phyloP scores from a whole-genome alignment of 2,113 vertebrate species.

The Polyodon spathula region DNA sequence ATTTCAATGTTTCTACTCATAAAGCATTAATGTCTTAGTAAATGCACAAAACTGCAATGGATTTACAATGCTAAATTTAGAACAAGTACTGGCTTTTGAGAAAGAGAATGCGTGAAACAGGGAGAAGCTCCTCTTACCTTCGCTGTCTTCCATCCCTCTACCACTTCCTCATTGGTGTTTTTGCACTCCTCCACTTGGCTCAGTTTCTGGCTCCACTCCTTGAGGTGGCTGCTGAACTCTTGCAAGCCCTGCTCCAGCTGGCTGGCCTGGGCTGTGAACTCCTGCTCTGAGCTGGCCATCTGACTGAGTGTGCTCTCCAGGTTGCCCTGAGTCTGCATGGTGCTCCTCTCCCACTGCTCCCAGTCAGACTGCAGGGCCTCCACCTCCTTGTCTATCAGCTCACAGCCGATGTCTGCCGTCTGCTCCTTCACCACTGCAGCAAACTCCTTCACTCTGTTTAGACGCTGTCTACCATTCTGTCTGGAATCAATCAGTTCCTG shows the following conservation, averaged over 20 bases:
- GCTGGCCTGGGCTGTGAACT: slow-evolving; percentile 59
- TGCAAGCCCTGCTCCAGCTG: slow-evolving; percentile 67
- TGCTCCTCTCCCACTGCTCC: slow-evolving; percentile 83
- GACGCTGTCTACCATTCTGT: slow-evolving; percentile 68
- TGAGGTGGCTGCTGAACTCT: slow-evolving; percentile 55
- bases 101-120: slow-evolving; percentile 30
- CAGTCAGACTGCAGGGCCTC: slow-evolving; percentile 77
- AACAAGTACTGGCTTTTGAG: not conserved
- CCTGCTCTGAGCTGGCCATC: slow-evolving; percentile 71
- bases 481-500: slow-evolving; percentile 89
- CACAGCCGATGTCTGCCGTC: slow-evolving; percentile 65
- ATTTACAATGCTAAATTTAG: too few species aligned
- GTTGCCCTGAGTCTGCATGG: slow-evolving; percentile 53
- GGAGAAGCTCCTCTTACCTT: slow-evolving; percentile 58
- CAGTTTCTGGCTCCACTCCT: slow-evolving; percentile 62
- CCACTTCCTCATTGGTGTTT: slow-evolving; percentile 70
- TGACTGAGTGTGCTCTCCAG: slow-evolving; percentile 65
- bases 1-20: too few species aligned
- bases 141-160: slow-evolving; percentile 72
- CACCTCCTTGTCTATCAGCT: slow-evolving; percentile 75
- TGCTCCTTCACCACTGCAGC: slow-evolving; percentile 61
- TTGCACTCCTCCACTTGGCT: slow-evolving; percentile 55
- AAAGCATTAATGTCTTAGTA: too few species aligned
- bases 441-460: slow-evolving; percentile 68
- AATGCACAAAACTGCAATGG: too few species aligned